Base-by-base conservation (phyloP, 2,888 invertebrate species). In the Rugalucina vietnamica region DNA sequence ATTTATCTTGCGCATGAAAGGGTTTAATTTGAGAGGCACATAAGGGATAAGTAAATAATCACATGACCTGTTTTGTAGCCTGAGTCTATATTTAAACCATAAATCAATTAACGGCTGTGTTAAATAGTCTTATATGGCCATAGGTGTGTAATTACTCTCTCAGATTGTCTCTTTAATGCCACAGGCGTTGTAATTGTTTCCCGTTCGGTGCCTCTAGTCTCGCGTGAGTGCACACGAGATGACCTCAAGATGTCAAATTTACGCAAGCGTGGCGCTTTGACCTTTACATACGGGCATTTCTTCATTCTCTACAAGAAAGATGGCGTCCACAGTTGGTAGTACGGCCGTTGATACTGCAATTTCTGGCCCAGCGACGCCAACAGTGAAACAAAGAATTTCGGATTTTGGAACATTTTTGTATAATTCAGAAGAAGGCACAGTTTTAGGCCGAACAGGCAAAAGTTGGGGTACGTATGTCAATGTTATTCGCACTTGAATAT, bases 351-450 rank as follows among this genome's bases (percentile, higher is more conserved):
- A 89, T 81, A 90, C 89, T 65, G 82, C 88, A 72, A 76, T 85
- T 81, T 89, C 90, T 69, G 71, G 78, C 18, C 89, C 89, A 65
- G 83, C 84, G 60, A 90, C 83, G 82, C 86, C 88, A 57, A 88
- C 90, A 32, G 8, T 92, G 24, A 72, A 76, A 71, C 91, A 91
- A 70, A 86, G 89, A 85, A 39, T 92, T 14, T 70, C 79, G 50
- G 88, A 87, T 82, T 91, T 91, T 79, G 73, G 69, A 21, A 88
- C 80, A 94, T 98, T 98, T 96, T 95, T 98, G 91, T 98, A 97
- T 97, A 98, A 99, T 96, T 96, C 97, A 92, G 98, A 98, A 95
- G 98, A 98, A 87, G 97, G 97, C 94, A 98, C 98, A 96, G 97
- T 98, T 95, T 96, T 98, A 92, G 98, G 98, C 92, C 96, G 98